Evolutionary conservation across 2,888 invertebrate genomes (phyloP), one percentile per base, ranked within the genome.

Genomic region (Drosophila fulvimacula): DNA sequence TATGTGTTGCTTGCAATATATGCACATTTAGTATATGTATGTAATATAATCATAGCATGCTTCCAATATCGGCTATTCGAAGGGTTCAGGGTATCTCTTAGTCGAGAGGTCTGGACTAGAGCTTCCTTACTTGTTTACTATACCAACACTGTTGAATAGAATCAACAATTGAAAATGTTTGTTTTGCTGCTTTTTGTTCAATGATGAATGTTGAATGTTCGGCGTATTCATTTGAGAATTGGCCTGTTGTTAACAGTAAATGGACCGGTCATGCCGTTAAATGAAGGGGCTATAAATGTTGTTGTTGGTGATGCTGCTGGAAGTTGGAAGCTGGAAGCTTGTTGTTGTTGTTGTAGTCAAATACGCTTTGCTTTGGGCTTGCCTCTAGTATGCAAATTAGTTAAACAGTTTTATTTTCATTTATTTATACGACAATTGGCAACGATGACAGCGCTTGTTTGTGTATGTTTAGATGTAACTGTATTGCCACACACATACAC

Each of bases 301-400:
- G 21, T 36, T 49, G 21, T n/a, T 58, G 32, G 32, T 11, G 48
- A 5, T 27, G n/a, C n/a, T 17, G 27, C 17, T 46, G n/a, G n/a
- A n/a, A n/a, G n/a, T n/a, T n/a, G n/a, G n/a, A n/a, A n/a, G n/a
- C n/a, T n/a, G n/a, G n/a, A n/a, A n/a, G n/a, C n/a, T n/a, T 58
- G 32, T 49, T 11, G 48, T 10, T 27, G n/a, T 27, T 17, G 27
- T 30, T 46, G n/a, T 17, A 56, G 38, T 60, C 46, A 48, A 21
- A 19, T 39, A 41, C 49, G 48, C 6, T 24, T 70, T 30, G 55
- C 41, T 34, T 42, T 13, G 24, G 15, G 34, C 30, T 59, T 34
- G 58, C 57, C 38, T 15, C 36, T 59, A 69, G 52, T 76, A 64
- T 57, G 64, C 72, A 74, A 86, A 86, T 86, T 81, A 67, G 72